Conservation (phyloP, 2,113 vertebrate species). For the Periophthalmodon schlosseri region DNA sequence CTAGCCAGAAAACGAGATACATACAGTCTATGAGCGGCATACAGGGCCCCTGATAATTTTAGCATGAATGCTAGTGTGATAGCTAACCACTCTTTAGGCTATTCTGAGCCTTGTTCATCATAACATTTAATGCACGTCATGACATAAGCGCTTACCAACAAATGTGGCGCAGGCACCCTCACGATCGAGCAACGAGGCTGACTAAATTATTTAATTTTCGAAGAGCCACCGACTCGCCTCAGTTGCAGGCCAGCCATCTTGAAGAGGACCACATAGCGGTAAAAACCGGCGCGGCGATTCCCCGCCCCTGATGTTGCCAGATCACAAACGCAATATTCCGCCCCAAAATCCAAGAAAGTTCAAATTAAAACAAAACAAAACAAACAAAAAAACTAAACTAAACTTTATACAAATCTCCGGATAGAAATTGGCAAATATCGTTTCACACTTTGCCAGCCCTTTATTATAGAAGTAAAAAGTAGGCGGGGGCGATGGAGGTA, state of each 20-base stretch:
- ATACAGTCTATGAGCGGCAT: constrained; percentile 2
- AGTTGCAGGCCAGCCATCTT: constrained; percentile 73
- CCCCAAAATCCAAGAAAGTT: neutral
- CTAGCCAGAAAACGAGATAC: neutral
- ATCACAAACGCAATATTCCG: neutral
- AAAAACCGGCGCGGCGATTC: neutral
- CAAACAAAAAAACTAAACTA: no score
- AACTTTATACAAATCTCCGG: no score
- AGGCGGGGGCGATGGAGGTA: no score
- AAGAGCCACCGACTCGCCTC: constrained; percentile 24
- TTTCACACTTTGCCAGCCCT: no score
- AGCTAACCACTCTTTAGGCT: neutral
- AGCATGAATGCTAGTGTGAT: constrained; percentile 39
- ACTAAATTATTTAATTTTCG: constrained; percentile 41
- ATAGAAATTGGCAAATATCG: no score
- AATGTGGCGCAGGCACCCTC: constrained; percentile 18
- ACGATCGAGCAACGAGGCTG: constrained; percentile 12
- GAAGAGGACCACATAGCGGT: constrained; percentile 45
- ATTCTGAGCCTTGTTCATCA: neutral
- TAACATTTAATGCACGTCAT: neutral
- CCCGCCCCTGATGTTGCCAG: constrained; percentile 48
- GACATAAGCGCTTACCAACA: constrained; percentile 47
- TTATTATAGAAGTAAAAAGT: no score
- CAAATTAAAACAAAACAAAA: neutral
- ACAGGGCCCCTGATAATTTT: constrained; percentile 33